phyloP scores from a whole-genome alignment of 2,797 vertebrate species.

The Champsocephalus gunnari region DNA sequence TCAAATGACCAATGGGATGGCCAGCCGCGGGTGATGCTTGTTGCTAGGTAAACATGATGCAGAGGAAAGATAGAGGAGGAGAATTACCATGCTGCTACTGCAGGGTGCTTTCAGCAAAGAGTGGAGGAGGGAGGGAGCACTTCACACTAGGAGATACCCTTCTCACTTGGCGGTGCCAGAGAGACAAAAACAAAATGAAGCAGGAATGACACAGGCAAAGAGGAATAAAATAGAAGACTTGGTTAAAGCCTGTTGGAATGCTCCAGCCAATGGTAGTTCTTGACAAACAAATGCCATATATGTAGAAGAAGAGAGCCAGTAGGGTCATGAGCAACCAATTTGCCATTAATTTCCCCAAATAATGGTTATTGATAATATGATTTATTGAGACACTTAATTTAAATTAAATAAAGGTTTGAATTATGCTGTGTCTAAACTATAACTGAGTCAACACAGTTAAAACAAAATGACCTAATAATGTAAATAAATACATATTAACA shows the following conservation, averaged over 20 bases:
- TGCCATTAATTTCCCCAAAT: neutral
- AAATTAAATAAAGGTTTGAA: neutral
- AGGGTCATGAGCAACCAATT: neutral
- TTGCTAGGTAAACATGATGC: slow-evolving; percentile 94
- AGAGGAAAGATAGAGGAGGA: slow-evolving; percentile 91
- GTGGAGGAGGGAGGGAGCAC: slow-evolving; percentile 73
- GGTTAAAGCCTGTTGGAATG: slow-evolving; percentile 37
- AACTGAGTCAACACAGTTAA: neutral
- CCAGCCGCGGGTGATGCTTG: slow-evolving; percentile 93
- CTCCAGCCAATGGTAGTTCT: slow-evolving; percentile 1
- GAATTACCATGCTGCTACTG: slow-evolving; percentile 88
- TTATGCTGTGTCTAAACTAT: neutral
- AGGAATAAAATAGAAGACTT: slow-evolving; percentile 41
- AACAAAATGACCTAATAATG: neutral
- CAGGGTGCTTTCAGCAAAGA: slow-evolving; percentile 81
- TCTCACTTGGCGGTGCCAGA: slow-evolving; percentile 79
- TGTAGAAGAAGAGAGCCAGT: neutral
- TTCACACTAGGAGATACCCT: slow-evolving; percentile 68
- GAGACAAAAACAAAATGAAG: slow-evolving; percentile 70
- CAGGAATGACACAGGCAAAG: slow-evolving; percentile 65
- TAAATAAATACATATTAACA: neutral
- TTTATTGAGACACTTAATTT: neutral
- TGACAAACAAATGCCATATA: neutral
- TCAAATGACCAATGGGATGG: slow-evolving; percentile 91
- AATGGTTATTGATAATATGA: neutral